These are phyloP conservation scores for Yoshiicerus persimilis DNA, from an alignment of 1,140 invertebrate species.

Conservation along the genomic window DNA sequence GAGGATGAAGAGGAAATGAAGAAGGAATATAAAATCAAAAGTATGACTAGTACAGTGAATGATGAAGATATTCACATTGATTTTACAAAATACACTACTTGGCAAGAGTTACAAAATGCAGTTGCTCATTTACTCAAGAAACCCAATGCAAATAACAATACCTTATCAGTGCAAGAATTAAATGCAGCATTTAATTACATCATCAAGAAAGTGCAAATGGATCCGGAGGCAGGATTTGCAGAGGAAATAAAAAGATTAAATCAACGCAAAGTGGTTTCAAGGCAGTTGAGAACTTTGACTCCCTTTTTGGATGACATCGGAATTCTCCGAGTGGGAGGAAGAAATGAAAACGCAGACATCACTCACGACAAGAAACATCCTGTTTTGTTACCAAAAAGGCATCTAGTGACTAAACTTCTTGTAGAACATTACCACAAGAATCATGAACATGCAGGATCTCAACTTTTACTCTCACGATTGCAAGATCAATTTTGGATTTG, in stretches of 20 bases:
- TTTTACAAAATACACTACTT: no score
- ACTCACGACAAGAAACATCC: neutral
- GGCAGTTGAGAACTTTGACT: constrained; percentile 45
- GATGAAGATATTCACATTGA: no score
- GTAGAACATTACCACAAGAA: neutral
- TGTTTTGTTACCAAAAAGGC: neutral
- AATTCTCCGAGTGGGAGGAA: neutral
- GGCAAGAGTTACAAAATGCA: no score
- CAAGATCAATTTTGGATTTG: neutral
- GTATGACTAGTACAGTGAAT: no score
- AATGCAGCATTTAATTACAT: neutral
- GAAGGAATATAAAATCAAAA: no score
- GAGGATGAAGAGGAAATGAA: neutral
- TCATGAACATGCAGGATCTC: neutral
- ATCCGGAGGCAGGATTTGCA: neutral
- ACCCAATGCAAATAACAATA: no score
- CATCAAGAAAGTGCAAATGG: neutral
- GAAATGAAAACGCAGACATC: neutral
- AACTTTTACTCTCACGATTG: neutral
- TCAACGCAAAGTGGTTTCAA: neutral
- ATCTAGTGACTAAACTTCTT: neutral
- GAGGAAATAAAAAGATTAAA: neutral
- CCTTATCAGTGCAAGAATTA: neutral
- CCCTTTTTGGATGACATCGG: neutral
- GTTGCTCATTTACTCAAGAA: no score